Base-by-base conservation (phyloP, 2,888 invertebrate genomes). In the Scelioninae gen. 1 region DNA sequence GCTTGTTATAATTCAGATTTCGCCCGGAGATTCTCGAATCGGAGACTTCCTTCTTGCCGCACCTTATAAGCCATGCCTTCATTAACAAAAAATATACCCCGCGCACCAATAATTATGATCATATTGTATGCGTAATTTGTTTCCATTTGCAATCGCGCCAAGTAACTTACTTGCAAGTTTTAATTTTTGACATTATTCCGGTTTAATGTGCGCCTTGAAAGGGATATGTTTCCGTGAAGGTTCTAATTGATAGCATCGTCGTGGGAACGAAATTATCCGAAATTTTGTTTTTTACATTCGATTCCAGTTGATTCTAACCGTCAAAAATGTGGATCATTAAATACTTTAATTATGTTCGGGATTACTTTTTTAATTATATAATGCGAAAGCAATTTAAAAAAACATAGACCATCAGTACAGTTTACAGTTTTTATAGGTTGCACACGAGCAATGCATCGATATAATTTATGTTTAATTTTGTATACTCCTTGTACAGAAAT, bases 1-100 rank as follows among this genome's bases (percentile, higher is more conserved):
- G 45, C 72, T 66, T 58, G 53, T 76, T 82, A 77, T 76, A 78
- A 82, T 82, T 82, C 72, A 69, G 82, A 68, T 77, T 77, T 66
- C 49, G 76, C 56, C 47, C 51, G 23, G 13, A 53, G 56, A 69
- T 80, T 31, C 62, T 31, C 51, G 56, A 15, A 5, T 60, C 40
- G 5, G 31, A 29, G 23, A 78, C 71, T 63, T 68, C 78, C 71
- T 71, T 16, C 60, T 77, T 32, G n/a, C n/a, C n/a, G n/a, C n/a
- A n/a, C n/a, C n/a, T n/a, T n/a, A n/a, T n/a, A 32, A 32, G 38
- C 31, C 10, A 51, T 38, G 53, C 62, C 49, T 68, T 77, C 77
- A 62, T 77, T 77, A 77, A 77, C 32, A 51, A 47, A 69, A 69
- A 77, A 69, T 69, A 69, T 69, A 31, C 68, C 51, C n/a, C n/a